Evolutionary conservation across 1,140 invertebrate genomes (phyloP).

Genomic region (Scaptomyza hsui): DNA sequence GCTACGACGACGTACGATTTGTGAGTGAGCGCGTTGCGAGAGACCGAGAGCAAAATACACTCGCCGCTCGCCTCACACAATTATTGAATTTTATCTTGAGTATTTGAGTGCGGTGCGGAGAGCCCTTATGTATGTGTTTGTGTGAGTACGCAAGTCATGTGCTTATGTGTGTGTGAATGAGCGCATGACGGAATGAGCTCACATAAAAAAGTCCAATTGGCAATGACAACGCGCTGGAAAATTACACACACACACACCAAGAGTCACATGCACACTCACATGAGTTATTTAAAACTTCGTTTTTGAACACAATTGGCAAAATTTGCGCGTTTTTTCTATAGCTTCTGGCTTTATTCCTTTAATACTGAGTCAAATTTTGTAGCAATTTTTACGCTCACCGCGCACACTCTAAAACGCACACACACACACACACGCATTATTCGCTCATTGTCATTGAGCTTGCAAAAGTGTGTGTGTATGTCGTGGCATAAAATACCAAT

Average conservation of each 20-base stretch:
- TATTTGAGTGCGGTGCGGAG: conserved; percentile 38
- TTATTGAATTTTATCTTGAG: conserved; percentile 56
- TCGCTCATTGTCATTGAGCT: conserved; percentile 47
- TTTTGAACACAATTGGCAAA: conserved; percentile 34
- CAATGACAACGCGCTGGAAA: conserved; percentile 66
- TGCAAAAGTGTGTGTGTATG: conserved; percentile 52
- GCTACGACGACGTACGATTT: conserved; percentile 73
- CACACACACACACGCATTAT: conserved; percentile 20
- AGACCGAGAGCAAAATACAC: conserved; percentile 36
- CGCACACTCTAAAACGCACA: conserved; percentile 23
- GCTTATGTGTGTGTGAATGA: conserved; percentile 49
- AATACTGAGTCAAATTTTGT: conserved; percentile 22
- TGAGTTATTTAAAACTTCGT: conserved; percentile 50
- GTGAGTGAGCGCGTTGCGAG: conserved; percentile 58
- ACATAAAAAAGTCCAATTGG: conserved; percentile 65
- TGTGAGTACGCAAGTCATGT: conserved; percentile 50
- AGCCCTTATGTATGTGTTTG: conserved; percentile 30
- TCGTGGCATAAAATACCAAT: conserved; percentile 71
- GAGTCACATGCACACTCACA: conserved; percentile 55
- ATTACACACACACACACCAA: conserved; percentile 55
- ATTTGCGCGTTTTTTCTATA: conserved; percentile 24
- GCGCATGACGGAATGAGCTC: conserved; percentile 67
- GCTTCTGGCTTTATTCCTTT: conserved; percentile 6
- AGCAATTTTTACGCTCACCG: conserved; percentile 29
- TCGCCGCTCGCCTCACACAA: conserved; percentile 38